Evolutionary conservation across 2,113 vertebrate genomes (phyloP).

Genomic region (Periophthalmodon schlosseri): DNA sequence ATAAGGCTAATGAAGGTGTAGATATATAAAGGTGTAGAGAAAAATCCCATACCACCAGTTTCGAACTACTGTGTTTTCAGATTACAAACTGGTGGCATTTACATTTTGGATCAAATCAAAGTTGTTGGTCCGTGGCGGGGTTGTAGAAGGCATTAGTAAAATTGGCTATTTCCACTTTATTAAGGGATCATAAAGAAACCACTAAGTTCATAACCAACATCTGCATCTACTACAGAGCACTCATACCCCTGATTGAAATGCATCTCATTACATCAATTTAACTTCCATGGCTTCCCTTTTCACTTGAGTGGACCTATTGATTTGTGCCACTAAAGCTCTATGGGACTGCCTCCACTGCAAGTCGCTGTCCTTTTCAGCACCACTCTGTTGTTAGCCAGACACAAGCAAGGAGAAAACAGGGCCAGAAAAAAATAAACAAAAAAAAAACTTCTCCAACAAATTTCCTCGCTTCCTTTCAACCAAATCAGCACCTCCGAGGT

Average conservation of each 20-base stretch:
- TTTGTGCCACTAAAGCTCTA: conserved; percentile 40
- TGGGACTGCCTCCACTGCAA: conserved; percentile 28
- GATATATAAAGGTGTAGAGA: too few relatives aligned
- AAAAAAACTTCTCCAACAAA: conserved; percentile 21
- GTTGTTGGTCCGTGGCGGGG: not conserved
- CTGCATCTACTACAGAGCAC: not conserved
- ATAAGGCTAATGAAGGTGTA: too few relatives aligned
- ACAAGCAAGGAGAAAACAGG: not conserved
- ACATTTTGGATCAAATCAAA: not conserved
- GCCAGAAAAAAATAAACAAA: not conserved
- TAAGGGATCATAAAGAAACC: conserved; percentile 4
- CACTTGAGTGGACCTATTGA: conserved; percentile 60
- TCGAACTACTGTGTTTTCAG: not conserved
- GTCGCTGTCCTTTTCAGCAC: conserved; percentile 66
- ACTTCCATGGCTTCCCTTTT: conserved; percentile 43
- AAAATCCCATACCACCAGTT: not conserved
- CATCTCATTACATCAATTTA: conserved; percentile 65
- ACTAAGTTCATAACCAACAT: conserved; percentile 25
- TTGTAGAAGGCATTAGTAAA: not conserved
- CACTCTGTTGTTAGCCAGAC: conserved; percentile 15
- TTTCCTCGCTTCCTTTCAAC: conserved; percentile 35
- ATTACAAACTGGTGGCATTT: not conserved
- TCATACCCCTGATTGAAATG: conserved; percentile 50
- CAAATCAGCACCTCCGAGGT: conserved; percentile 63
- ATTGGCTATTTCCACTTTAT: not conserved